Base-by-base conservation (phyloP, 2,888 invertebrate species). In the Chrysodeixis includens region DNA sequence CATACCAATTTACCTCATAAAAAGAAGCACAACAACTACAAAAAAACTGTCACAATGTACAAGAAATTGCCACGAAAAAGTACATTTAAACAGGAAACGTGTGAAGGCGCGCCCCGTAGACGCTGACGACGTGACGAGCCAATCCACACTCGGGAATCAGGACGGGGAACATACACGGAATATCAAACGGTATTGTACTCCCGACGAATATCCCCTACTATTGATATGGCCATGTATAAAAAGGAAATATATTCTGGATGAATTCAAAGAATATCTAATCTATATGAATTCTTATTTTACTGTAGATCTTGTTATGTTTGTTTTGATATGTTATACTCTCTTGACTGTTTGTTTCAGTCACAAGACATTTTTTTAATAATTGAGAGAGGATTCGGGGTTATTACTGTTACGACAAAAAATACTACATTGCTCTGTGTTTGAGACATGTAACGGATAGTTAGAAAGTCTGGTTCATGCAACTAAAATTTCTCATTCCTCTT, bases 91-190 rank as follows among this genome's bases (percentile, higher is more conserved):
- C 80, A 81, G 86, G 83, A 88, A 85, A 84, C 83, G 85, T 80
- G 82, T 75, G 75, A 81, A 79, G 74, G 85, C 86, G 84, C 85
- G 84, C 76, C 67, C 73, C 66, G 76, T 72, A 57, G 81, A 78
- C 76, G 66, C 78, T 79, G 76, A 66, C 73, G 82, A 89, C 88
- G 88, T 89, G 91, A 88, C 88, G 84, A 86, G 86, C 83, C 88
- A 88, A 90, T 90, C 83, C 86, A 86, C 86, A 87, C 86, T 83
- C 81, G 68, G 62, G 84, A 90, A 90, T 91, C 91, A 90, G 84
- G 86, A 79, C 79, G 66, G 76, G 81, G 83, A 78, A 88, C 88
- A 85, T 82, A 85, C 84, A 78, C 75, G 76, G 92, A 92, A 92
- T 92, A 92, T 89, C 85, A 92, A 92, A 89, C 85, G 85, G 83